These are phyloP conservation scores for Lycocerus yunnanus DNA, from an alignment of 2,888 invertebrate species.

Conservation along the genomic window DNA sequence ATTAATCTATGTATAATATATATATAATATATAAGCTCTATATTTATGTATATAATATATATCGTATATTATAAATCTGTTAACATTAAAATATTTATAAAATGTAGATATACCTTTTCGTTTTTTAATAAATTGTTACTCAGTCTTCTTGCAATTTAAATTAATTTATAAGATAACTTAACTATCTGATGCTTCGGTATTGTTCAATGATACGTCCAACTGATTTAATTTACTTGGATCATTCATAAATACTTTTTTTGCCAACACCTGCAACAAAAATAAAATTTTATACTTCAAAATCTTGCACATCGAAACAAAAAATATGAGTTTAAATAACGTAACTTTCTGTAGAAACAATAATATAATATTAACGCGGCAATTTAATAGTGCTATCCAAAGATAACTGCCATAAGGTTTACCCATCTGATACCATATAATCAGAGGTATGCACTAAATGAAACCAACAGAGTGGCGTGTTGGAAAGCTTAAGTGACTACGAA, in stretches of 20 bases:
- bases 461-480: no score
- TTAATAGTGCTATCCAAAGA: no score
- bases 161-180: constrained; percentile 40
- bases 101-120: constrained; percentile 45
- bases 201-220: constrained; percentile 41
- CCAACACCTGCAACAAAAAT: constrained; percentile 65
- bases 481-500: no score
- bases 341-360: no score
- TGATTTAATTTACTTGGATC: constrained; percentile 76
- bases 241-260: constrained; percentile 79
- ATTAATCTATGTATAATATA: constrained; percentile 17
- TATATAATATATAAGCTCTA: constrained; percentile 10
- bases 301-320: no score
- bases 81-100: constrained; percentile 45
- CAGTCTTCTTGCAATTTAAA: constrained; percentile 44
- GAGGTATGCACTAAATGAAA: no score
- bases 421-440: no score
- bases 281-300: neutral
- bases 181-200: constrained; percentile 41
- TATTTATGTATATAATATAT: constrained; percentile 11
- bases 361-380: no score
- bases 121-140: constrained; percentile 39
- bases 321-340: no score
- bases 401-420: no score
- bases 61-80: constrained; percentile 27